Evolutionary conservation across 2,888 invertebrate genomes (phyloP), one percentile per base, ranked within the genome.

Genomic region (Lasioglossum pauxillum): DNA sequence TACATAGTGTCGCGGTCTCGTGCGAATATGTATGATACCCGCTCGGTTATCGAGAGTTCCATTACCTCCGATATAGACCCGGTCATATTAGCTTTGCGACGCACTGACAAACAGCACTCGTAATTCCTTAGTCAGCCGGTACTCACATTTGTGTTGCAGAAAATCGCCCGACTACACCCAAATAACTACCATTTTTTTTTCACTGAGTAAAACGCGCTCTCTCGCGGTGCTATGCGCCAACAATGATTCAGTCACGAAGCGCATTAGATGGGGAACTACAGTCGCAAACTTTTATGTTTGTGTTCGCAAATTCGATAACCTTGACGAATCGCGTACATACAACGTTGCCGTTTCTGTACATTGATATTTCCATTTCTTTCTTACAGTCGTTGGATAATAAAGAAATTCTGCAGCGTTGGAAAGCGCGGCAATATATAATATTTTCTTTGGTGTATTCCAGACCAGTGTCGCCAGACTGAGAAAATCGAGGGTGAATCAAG

Each of bases 141-240:
- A 93, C 93, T 93, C 94, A 93, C 93, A 92, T 93, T 94, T 91
- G 92, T 91, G 86, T 91, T 88, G 91, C 91, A 91, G 92, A 92
- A 92, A 92, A 92, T 89, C 91, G 90, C 92, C 92, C 93, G 94
- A 94, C 94, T 94, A 94, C 94, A 94, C 94, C 94, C 94, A 94
- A 94, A 93, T 93, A 93, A 93, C 94, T 93, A 94, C 93, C 94
- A 94, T 94, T 94, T 94, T 94, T 92, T 92, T 93, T 90, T 85
- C 77, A 87, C 88, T 88, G 83, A 79, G 78, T 79, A 83, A 82
- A 67, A 86, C 91, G 91, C 92, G 73, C 90, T 83, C 92, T 92
- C 92, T 92, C 27, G 83, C 86, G 92, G 91, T 85, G 89, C 90
- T 92, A 92, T 91, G 90, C 80, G 87, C 49, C 73, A 84, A 84